A percentile compares a stretch with the other conserved stretches of the same genome.
phyloP scores from a whole-genome alignment of 2,113 vertebrate species.

The Hippotragus niger region DNA sequence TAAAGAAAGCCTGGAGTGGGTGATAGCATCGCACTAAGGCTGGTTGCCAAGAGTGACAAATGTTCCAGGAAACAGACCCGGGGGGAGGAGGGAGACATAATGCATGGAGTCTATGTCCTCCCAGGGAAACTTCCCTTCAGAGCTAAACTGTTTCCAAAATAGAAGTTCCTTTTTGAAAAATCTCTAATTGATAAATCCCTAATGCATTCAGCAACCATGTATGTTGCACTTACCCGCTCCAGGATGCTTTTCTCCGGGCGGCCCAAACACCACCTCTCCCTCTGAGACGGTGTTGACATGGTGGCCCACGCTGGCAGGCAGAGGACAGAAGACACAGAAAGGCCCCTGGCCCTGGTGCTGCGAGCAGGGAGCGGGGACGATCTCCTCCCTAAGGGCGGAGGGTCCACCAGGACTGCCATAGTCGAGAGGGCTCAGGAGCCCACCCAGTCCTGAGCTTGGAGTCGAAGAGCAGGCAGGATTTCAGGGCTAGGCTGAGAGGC shows the following conservation, averaged over 20 bases:
- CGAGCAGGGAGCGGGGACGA: accelerated
- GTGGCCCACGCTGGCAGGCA: neutral
- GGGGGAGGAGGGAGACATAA: accelerated
- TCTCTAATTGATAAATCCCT: neutral
- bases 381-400: neutral
- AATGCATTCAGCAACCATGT: neutral
- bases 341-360: neutral
- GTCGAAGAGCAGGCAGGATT: accelerated
- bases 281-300: neutral
- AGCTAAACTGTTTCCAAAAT: neutral
- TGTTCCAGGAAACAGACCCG: accelerated
- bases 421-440: neutral
- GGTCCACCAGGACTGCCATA: neutral
- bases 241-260: too few relatives aligned
- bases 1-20: neutral
- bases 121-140: neutral
- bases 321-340: neutral
- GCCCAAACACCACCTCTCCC: too few relatives aligned
- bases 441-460: accelerated
- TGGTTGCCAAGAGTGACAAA: neutral
- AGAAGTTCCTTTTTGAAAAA: neutral
- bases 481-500: neutral
- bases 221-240: neutral
- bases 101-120: accelerated
- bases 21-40: accelerated